A percentile compares a stretch with the other conserved stretches of the same genome.
These are phyloP conservation scores for Ptiloglossa arizonensis DNA, from an alignment of 1,140 invertebrate species.

Conservation along the genomic window DNA sequence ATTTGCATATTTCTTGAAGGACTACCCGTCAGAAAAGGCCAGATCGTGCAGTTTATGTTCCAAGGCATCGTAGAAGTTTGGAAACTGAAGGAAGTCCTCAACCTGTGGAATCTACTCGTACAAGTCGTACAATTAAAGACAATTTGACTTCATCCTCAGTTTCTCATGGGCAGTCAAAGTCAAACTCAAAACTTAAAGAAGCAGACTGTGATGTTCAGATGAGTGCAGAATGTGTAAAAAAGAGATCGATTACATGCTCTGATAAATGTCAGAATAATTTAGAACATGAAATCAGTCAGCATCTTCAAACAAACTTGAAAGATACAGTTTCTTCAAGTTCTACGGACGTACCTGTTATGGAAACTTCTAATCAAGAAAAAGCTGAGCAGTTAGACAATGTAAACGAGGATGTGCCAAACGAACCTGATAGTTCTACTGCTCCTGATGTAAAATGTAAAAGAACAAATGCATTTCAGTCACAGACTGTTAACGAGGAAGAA, in stretches of 20 bases:
- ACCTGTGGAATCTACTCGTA: neutral
- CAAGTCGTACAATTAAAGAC: slow-evolving; percentile 4
- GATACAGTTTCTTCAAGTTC: neutral
- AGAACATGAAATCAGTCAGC: slow-evolving; percentile 3
- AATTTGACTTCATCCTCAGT: neutral
- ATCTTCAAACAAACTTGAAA: neutral
- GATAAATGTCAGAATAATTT: neutral
- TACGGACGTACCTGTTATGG: neutral
- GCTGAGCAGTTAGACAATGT: neutral
- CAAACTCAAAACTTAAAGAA: slow-evolving; percentile 29
- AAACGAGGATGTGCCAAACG: slow-evolving; percentile 33
- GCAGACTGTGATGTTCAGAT: neutral
- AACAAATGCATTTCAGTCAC: neutral
- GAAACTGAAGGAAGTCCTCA: slow-evolving; percentile 74
- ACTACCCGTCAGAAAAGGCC: slow-evolving; percentile 84
- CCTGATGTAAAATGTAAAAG: neutral
- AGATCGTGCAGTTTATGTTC: slow-evolving; percentile 90
- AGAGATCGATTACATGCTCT: slow-evolving; percentile 6
- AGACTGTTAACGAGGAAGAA: slow-evolving; percentile 7
- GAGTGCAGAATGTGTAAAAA: slow-evolving; percentile 2
- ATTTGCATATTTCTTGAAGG: slow-evolving; percentile 48
- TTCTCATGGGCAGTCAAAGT: slow-evolving; percentile 27
- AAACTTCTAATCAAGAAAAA: neutral
- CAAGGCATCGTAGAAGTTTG: slow-evolving; percentile 85
- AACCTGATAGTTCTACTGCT: neutral